phyloP scores from a whole-genome alignment of 1,140 invertebrate species.

The Matsumurasca onukii region DNA sequence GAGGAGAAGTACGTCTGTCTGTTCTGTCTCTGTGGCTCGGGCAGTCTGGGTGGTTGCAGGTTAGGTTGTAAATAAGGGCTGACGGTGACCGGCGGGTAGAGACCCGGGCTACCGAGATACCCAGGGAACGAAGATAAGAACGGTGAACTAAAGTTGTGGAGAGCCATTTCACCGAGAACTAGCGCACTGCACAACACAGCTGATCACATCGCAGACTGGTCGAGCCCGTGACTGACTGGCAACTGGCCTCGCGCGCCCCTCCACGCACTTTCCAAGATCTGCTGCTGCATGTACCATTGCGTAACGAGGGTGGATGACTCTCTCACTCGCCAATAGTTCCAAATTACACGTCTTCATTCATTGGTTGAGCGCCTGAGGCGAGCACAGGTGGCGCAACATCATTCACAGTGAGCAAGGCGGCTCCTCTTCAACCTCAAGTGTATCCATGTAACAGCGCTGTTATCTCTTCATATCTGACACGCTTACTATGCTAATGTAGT shows the following conservation, averaged over 20 bases:
- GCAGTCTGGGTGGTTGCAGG: conserved; percentile 12
- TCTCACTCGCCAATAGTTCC: background rate
- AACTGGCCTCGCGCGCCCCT: background rate
- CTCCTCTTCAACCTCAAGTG: too few relatives aligned
- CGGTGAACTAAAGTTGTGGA: conserved; percentile 24
- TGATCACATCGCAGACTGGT: background rate
- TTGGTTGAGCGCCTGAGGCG: background rate
- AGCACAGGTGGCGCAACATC: background rate
- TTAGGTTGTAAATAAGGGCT: background rate
- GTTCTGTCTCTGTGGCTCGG: conserved; percentile 12
- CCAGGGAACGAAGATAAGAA: conserved; percentile 13
- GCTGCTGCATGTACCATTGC: background rate
- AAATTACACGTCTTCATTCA: background rate
- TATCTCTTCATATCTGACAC: too few relatives aligned
- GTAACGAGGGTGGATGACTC: background rate
- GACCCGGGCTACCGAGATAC: background rate
- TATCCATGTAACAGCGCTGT: too few relatives aligned
- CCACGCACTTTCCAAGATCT: conserved; percentile 1
- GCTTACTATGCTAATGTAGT: too few relatives aligned
- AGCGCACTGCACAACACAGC: conserved; percentile 8
- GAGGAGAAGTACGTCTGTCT: background rate
- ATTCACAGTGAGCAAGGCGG: too few relatives aligned
- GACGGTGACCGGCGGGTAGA: background rate
- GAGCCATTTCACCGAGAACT: conserved; percentile 2
- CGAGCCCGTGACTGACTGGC: background rate